Conservation (phyloP, 1,140 invertebrate genomes). For the Ips typographus region DNA sequence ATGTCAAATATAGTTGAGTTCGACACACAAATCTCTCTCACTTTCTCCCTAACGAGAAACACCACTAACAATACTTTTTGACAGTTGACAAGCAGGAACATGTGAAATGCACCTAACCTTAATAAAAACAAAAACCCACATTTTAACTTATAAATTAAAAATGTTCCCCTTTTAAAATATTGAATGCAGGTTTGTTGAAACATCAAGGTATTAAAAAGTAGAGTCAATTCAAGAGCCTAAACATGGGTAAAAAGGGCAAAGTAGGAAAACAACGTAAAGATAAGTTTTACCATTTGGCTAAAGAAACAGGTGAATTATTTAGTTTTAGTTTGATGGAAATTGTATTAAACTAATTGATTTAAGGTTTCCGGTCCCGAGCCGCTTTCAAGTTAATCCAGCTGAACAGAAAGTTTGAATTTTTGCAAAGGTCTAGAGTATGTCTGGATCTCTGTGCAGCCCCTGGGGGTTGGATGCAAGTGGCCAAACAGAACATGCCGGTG, state of each 20-base stretch:
- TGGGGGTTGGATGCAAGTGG: slow-evolving; percentile 99
- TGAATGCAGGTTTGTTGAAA: no score
- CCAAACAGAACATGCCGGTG: slow-evolving; percentile 95
- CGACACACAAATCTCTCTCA: no score
- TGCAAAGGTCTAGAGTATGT: slow-evolving; percentile 93
- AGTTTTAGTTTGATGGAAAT: neutral
- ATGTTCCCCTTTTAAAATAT: no score
- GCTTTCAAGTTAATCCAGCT: slow-evolving; percentile 98
- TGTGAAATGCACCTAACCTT: no score
- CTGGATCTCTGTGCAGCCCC: slow-evolving; percentile 99
- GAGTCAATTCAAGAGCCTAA: slow-evolving; percentile 3
- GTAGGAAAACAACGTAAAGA: slow-evolving; percentile 97
- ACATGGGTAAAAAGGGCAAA: slow-evolving; percentile 96
- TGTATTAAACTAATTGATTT: slow-evolving; percentile 3
- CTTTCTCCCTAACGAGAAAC: no score
- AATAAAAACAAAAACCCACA: no score
- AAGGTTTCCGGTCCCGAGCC: slow-evolving; percentile 94
- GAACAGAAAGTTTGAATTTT: slow-evolving; percentile 96
- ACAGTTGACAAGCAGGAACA: no score
- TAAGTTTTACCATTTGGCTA: slow-evolving; percentile 98
- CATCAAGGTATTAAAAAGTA: no score
- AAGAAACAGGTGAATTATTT: slow-evolving; percentile 84
- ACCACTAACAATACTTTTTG: no score
- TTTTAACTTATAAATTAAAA: no score
- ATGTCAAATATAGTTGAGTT: no score